Base-by-base conservation (phyloP, 2,888 invertebrate species). In the Zaprionus bogoriensis region DNA sequence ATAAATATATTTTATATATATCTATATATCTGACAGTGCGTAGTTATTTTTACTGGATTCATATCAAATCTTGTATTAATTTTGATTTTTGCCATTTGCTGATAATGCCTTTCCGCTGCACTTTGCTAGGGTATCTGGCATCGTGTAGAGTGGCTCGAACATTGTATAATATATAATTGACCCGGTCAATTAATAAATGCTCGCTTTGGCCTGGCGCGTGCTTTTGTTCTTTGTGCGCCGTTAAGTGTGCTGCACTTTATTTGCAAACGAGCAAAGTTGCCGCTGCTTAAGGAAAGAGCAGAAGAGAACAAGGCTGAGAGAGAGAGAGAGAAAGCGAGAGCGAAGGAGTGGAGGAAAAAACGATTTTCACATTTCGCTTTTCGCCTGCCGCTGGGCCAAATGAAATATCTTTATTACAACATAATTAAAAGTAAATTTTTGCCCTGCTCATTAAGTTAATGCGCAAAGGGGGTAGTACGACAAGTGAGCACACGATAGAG, bases 181-280 rank as follows among this genome's bases (percentile, higher is more conserved):
- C 61, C 68, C 79, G 68, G 79, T 74, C 82, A 79, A 78, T 82
- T 79, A 78, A 78, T 73, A 78, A 78, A 75, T 73, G 63, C 72
- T 59, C 55, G 54, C 67, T 61, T 59, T 73, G 75, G 28, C 70
- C 47, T 51, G 53, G 57, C 59, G n/a, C 46, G 61, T 72, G 63
- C 73, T 62, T 70, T 74, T 74, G 66, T 69, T 70, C 67, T 52
- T n/a, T 7, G 47, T 7, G 59, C 66, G 54, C 70, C 48, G 58
- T 66, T 69, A 74, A 74, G 74, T 74, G 70, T 74, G 67, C 74
- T 70, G 74, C 74, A 74, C 62, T 74, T 70, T 74, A 70, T 74
- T 70, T 70, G 66, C 71, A 66, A 70, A 61, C 70, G 66, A 65
- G 42, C 54, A 69, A 69, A 69, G 69, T 69, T 69, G 38, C 42